These are phyloP conservation scores for Paraplagusia blochii DNA, from an alignment of 2,113 vertebrate species.

Conservation along the genomic window DNA sequence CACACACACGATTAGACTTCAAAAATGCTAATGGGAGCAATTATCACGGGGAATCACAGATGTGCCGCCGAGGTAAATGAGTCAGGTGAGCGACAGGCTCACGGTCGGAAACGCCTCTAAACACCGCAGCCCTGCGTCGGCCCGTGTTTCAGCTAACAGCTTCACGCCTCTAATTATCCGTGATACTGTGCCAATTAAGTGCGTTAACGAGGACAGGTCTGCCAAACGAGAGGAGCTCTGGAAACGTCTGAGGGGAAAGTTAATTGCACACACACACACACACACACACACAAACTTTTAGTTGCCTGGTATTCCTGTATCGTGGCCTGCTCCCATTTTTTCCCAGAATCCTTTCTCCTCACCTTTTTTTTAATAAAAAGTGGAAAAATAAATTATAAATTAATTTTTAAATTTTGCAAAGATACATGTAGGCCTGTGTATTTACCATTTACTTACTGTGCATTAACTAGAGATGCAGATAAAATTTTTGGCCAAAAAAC, in stretches of 20 bases:
- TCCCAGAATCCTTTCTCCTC: neutral
- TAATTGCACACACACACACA: conserved; percentile 5
- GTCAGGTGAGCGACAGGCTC: conserved; percentile 23
- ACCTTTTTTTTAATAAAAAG: neutral
- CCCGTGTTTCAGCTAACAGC: conserved; percentile 13
- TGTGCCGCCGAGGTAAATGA: conserved; percentile 10
- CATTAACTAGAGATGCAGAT: no score
- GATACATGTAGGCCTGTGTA: no score
- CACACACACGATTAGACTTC: conserved; percentile 1
- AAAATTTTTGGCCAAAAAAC: no score
- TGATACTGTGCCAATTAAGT: conserved; percentile 34
- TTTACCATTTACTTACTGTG: no score
- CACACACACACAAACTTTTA: neutral
- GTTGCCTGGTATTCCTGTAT: neutral
- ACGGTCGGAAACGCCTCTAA: conserved; percentile 26
- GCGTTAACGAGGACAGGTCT: conserved; percentile 50
- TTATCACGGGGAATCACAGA: conserved; percentile 8
- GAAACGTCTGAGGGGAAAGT: neutral
- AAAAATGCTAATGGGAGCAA: conserved; percentile 32
- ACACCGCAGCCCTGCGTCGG: conserved; percentile 24
- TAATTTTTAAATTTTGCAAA: no score
- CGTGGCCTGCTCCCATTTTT: neutral
- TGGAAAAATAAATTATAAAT: no score
- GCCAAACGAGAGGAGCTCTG: conserved; percentile 37
- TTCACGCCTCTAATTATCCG: conserved; percentile 47